These are phyloP conservation scores for Schrankia costaestrigalis DNA, from an alignment of 2,888 invertebrate species.

Conservation along the genomic window DNA sequence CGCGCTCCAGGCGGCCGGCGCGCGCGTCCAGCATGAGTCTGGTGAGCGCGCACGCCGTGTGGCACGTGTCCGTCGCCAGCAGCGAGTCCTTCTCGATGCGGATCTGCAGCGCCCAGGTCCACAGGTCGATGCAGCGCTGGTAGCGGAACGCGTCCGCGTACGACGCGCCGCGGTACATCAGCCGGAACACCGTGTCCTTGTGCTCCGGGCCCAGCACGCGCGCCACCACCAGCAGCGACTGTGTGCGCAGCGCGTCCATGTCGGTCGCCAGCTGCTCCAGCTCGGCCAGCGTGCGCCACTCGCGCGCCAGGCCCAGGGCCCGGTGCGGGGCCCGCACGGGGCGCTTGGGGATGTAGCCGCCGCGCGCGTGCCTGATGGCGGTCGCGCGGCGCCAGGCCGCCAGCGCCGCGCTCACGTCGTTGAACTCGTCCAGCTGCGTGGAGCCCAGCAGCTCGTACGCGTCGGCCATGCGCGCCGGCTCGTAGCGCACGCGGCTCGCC, in stretches of 20 bases:
- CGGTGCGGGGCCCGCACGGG: constrained; percentile 78
- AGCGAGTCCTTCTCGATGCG: constrained; percentile 89
- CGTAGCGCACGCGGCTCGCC: constrained; percentile 81
- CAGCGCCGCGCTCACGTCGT: constrained; percentile 86
- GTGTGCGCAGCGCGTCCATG: constrained; percentile 91
- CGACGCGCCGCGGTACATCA: constrained; percentile 87
- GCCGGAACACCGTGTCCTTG: constrained; percentile 91
- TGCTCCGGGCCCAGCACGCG: constrained; percentile 92
- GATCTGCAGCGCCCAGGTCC: constrained; percentile 90
- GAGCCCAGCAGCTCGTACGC: constrained; percentile 92
- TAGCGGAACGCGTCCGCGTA: constrained; percentile 87
- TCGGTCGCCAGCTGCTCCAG: constrained; percentile 87
- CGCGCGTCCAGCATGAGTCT: constrained; percentile 89
- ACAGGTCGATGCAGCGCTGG: constrained; percentile 92
- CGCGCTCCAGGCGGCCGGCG: constrained; percentile 78
- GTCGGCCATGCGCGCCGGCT: constrained; percentile 87
- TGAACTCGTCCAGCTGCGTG: constrained; percentile 93
- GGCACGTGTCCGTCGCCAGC: constrained; percentile 87
- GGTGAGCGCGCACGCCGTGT: constrained; percentile 92
- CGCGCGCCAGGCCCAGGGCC: constrained; percentile 80
- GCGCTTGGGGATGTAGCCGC: constrained; percentile 47
- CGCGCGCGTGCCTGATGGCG: constrained; percentile 32
- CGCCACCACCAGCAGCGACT: constrained; percentile 93
- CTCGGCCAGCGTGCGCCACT: constrained; percentile 87
- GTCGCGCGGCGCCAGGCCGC: constrained; percentile 90